A percentile compares a stretch with the other conserved stretches of the same genome.
Evolutionary conservation across 2,888 invertebrate genomes (phyloP).

Genomic region (Orthosia gothica): DNA sequence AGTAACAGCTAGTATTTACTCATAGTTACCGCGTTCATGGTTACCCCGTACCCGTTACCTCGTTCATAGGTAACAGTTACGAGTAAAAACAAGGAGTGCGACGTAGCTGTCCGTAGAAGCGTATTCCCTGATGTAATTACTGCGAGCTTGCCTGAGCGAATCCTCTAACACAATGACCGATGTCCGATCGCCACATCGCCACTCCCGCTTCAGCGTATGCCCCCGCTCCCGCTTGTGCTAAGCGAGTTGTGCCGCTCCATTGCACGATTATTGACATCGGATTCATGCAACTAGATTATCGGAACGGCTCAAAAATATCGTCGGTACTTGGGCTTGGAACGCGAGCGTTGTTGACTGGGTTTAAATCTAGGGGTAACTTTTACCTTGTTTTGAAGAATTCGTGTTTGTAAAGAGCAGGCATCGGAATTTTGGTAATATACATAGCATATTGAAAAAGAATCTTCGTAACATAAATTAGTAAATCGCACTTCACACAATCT

Average conservation of each 20-base stretch:
- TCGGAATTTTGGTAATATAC: neutral
- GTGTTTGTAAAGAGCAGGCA: neutral
- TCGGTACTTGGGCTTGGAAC: constrained; percentile 30
- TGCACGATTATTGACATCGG: constrained; percentile 78
- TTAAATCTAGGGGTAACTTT: neutral
- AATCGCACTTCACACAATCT: neutral
- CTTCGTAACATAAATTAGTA: neutral
- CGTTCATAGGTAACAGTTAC: constrained; percentile 66
- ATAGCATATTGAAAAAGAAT: neutral
- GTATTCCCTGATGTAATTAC: constrained; percentile 91
- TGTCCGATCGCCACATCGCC: constrained; percentile 78
- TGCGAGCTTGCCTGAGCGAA: constrained; percentile 81
- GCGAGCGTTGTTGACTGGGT: constrained; percentile 19
- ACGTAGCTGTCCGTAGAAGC: constrained; percentile 71
- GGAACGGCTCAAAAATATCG: constrained; percentile 76
- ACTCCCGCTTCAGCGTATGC: constrained; percentile 66
- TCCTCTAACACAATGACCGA: constrained; percentile 87
- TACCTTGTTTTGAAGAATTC: neutral
- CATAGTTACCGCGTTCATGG: constrained; percentile 61
- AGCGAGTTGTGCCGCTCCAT: constrained; percentile 76
- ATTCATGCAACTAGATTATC: constrained; percentile 80
- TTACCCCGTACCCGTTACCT: constrained; percentile 58
- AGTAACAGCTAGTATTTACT: constrained; percentile 56
- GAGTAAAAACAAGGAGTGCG: constrained; percentile 80
- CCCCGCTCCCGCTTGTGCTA: constrained; percentile 63